These are phyloP conservation scores for Autographa gamma DNA, from an alignment of 2,888 invertebrate genomes.

Conservation along the genomic window DNA sequence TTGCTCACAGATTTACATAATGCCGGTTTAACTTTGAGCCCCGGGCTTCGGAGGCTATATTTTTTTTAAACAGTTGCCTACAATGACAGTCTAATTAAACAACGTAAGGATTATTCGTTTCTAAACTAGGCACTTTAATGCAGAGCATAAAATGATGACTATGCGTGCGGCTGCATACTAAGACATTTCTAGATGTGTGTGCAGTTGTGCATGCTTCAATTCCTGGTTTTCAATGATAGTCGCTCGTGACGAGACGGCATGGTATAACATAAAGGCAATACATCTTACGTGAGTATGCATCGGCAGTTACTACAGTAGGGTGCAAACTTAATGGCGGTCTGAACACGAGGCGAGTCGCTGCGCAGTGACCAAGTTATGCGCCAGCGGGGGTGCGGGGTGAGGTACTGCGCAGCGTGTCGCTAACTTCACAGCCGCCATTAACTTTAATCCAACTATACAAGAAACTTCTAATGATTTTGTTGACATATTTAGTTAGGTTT, in stretches of 20 bases:
- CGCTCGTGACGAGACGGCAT: conserved; percentile 6
- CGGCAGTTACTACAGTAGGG: not conserved
- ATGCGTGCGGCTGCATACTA: conserved; percentile 7
- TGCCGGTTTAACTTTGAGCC: not conserved
- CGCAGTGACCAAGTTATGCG: no score
- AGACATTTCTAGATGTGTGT: conserved; percentile 31
- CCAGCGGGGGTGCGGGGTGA: no score
- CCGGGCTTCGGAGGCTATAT: not conserved
- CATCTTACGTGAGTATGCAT: no score
- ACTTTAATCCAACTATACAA: no score
- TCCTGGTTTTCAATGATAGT: conserved; percentile 18
- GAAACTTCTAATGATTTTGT: not conserved
- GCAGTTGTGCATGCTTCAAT: conserved; percentile 26
- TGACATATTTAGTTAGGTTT: not conserved
- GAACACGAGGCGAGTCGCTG: no score
- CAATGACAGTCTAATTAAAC: conserved; percentile 14
- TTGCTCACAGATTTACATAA: conserved; percentile 14
- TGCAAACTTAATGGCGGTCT: no score
- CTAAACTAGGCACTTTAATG: conserved; percentile 62
- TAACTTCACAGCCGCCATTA: no score
- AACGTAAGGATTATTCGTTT: conserved; percentile 22
- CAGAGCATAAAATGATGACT: conserved; percentile 33
- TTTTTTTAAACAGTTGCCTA: not conserved
- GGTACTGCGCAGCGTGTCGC: no score
- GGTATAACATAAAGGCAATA: not conserved